Percentiles rank a stretch among this genome's conserved stretches.
Conservation (phyloP, 2,113 vertebrate genomes). For the Tragulus kanchil region DNA sequence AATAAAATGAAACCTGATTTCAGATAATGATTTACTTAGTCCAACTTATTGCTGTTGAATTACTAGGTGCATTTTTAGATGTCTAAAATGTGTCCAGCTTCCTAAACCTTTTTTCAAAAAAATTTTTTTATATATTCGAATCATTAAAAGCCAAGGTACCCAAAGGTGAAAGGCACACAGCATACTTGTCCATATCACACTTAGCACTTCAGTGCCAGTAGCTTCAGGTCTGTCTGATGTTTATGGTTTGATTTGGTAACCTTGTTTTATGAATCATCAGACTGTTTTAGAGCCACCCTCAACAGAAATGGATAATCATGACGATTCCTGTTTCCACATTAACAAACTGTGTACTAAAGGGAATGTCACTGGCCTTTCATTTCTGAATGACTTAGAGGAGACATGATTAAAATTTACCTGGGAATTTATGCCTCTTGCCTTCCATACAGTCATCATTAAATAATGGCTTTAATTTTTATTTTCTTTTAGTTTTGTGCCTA, state of each 20-base stretch:
- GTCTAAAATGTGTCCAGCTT: conserved; percentile 23
- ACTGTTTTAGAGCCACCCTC: conserved; percentile 70
- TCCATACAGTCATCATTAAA: conserved; percentile 25
- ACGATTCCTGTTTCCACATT: conserved; percentile 50
- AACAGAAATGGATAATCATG: conserved; percentile 75
- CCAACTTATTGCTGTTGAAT: not conserved
- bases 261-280: conserved; percentile 31
- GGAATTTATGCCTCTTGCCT: conserved; percentile 49
- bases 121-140: too few species aligned
- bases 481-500: conserved; percentile 61
- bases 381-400: conserved; percentile 61
- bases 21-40: conserved; percentile 30
- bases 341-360: conserved; percentile 41
- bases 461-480: conserved; percentile 46
- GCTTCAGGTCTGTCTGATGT: not conserved
- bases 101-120: too few species aligned
- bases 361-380: conserved; percentile 57
- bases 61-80: conserved; percentile 39
- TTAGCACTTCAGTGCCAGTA: not conserved
- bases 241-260: conserved; percentile 38
- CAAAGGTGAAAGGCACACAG: not conserved
- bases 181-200: not conserved
- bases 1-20: conserved; percentile 59
- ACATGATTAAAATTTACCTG: conserved; percentile 40
- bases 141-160: conserved; percentile 37